Percentiles rank a stretch among this genome's conserved stretches.
phyloP scores from a whole-genome alignment of 2,888 invertebrate genomes.

The Hyalella azteca region DNA sequence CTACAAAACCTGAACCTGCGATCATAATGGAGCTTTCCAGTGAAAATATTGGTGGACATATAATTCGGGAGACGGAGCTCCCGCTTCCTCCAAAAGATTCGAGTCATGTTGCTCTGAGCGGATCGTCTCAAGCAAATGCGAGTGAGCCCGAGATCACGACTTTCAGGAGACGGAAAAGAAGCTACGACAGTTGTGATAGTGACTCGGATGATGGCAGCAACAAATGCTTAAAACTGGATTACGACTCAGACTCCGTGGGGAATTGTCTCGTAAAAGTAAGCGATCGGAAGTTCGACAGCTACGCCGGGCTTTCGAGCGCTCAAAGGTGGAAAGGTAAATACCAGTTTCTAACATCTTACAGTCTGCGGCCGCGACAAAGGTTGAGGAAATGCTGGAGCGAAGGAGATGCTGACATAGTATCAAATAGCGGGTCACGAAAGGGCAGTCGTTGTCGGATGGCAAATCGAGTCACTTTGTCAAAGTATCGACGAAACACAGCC shows the following conservation, averaged over 20 bases:
- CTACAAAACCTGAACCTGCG: neutral
- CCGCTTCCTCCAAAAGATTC: neutral
- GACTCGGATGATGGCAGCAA: constrained; percentile 13
- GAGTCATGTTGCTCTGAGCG: neutral
- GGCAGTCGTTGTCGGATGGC: constrained; percentile 24
- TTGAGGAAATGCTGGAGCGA: constrained; percentile 30
- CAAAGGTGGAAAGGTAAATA: neutral
- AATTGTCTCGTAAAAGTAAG: no score
- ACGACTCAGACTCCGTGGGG: neutral
- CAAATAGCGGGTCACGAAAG: constrained; percentile 34
- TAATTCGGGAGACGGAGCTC: neutral
- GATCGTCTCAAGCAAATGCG: neutral
- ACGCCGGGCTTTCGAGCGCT: neutral
- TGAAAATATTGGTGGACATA: neutral
- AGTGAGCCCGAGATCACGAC: neutral
- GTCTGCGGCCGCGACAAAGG: constrained; percentile 1
- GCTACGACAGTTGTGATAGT: constrained; percentile 31
- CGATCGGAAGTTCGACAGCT: no score
- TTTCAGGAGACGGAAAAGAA: constrained; percentile 6
- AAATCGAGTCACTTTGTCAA: constrained; percentile 31
- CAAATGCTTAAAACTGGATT: constrained; percentile 6
- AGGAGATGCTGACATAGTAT: constrained; percentile 21
- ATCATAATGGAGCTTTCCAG: neutral
- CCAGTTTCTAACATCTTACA: constrained; percentile 13
- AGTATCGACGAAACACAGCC: constrained; percentile 34